These are phyloP conservation scores for Buceros bicornis DNA, from an alignment of 2,797 vertebrate genomes.

Conservation along the genomic window DNA sequence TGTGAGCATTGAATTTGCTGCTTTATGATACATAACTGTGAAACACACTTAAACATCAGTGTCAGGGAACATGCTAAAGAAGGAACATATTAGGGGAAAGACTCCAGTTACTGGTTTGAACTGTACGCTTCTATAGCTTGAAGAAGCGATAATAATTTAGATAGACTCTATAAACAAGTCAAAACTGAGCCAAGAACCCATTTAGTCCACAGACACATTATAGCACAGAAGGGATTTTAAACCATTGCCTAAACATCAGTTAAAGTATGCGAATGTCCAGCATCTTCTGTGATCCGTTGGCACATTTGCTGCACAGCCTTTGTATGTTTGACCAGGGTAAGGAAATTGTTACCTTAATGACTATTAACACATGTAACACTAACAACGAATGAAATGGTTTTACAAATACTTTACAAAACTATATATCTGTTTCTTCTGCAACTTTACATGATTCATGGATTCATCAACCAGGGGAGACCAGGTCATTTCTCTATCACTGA, in stretches of 20 bases:
- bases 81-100: background rate
- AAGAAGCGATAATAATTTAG: background rate
- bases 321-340: background rate
- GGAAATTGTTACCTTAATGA: background rate
- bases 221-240: background rate
- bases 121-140: background rate
- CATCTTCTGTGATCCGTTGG: background rate
- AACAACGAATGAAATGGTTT: background rate
- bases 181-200: background rate
- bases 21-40: background rate
- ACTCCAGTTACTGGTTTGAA: background rate
- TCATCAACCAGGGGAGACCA: background rate
- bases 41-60: background rate
- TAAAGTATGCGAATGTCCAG: background rate
- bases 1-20: background rate
- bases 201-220: background rate
- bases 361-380: background rate
- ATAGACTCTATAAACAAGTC: background rate
- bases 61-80: background rate
- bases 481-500: background rate
- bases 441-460: background rate
- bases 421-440: background rate
- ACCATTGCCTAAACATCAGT: background rate
- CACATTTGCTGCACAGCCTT: background rate
- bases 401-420: background rate